Percentiles rank a stretch among this genome's conserved stretches.
These are phyloP conservation scores for Anser cygnoides DNA, from an alignment of 2,113 vertebrate genomes.

Conservation along the genomic window DNA sequence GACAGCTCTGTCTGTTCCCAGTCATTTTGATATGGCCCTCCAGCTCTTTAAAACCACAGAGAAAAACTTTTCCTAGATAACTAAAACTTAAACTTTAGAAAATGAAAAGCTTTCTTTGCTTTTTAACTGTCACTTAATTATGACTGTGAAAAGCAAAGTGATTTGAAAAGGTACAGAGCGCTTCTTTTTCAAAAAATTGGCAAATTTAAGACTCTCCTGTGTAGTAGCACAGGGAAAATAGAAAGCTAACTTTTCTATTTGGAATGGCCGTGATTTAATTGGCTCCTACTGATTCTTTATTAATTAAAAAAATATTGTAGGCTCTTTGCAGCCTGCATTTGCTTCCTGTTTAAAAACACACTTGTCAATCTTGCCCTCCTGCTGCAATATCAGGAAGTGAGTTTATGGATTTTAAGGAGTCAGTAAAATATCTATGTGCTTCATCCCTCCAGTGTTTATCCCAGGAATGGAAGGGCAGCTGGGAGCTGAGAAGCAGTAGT, in stretches of 20 bases:
- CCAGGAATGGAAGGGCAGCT: neutral
- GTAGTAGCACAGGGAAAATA: neutral
- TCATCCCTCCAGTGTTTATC: neutral
- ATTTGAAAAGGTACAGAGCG: neutral
- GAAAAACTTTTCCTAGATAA: neutral
- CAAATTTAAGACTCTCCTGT: neutral
- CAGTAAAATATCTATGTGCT: neutral
- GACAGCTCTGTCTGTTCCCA: neutral
- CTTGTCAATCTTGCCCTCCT: neutral
- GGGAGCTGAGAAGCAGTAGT: neutral
- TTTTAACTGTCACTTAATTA: slow-evolving; percentile 15
- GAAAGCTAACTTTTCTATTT: slow-evolving; percentile 12
- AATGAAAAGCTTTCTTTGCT: neutral
- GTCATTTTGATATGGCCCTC: neutral
- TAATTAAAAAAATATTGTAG: slow-evolving; percentile 53
- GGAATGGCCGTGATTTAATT: slow-evolving; percentile 34
- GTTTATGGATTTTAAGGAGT: neutral
- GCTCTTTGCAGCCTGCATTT: slow-evolving; percentile 38
- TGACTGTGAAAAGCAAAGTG: neutral
- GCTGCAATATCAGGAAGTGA: neutral
- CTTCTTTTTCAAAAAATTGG: neutral
- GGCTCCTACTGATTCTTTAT: slow-evolving; percentile 43
- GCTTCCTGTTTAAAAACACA: slow-evolving; percentile 11
- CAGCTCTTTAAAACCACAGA: neutral
- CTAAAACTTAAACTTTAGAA: neutral